These are phyloP conservation scores for Albula goreensis DNA, from an alignment of 2,113 vertebrate species.

Conservation along the genomic window DNA sequence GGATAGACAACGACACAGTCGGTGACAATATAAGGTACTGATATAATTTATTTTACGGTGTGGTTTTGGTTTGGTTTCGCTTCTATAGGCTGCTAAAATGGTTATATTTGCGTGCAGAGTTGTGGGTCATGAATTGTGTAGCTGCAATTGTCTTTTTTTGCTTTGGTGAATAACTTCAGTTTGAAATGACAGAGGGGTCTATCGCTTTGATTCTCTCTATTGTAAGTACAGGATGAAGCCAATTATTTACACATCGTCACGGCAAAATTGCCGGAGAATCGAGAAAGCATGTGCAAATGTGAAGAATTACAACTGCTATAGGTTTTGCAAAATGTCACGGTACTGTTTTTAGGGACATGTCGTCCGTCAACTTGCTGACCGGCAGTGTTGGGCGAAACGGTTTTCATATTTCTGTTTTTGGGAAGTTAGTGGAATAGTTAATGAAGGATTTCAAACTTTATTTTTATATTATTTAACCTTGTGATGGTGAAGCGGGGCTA, in stretches of 20 bases:
- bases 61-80: background rate
- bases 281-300: background rate
- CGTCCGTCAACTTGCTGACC: background rate
- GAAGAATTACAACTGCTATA: background rate
- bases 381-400: background rate
- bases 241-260: background rate
- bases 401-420: conserved; percentile 1
- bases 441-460: background rate
- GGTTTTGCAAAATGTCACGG: background rate
- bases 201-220: background rate
- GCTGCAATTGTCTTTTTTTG: conserved; percentile 13
- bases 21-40: conserved; percentile 43
- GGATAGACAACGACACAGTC: conserved; percentile 56
- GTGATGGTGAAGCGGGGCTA: too few species aligned
- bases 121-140: background rate
- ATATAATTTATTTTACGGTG: conserved; percentile 8
- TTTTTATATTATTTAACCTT: background rate
- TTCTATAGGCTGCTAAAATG: background rate
- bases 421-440: background rate
- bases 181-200: background rate
- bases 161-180: background rate
- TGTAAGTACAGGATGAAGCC: background rate
- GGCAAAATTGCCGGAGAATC: background rate
- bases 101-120: background rate
- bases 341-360: background rate